Percentiles rank a stretch among this genome's conserved stretches.
phyloP scores from a whole-genome alignment of 2,797 vertebrate species.

The Lutra lutra region DNA sequence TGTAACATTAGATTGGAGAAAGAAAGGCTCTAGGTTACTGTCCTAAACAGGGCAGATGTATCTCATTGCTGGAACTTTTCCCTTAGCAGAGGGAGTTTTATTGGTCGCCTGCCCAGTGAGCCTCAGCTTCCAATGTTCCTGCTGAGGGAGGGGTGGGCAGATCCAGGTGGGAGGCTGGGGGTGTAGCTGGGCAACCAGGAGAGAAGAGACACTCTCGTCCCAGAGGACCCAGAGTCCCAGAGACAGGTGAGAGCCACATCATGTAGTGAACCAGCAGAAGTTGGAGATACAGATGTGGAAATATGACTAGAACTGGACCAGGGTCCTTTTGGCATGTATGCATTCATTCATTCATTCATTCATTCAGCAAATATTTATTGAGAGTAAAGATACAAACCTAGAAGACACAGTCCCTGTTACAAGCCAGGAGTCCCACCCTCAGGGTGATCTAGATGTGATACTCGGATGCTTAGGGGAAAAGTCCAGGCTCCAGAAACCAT shows the following conservation, averaged over 20 bases:
- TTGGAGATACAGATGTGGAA: neutral
- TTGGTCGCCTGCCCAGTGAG: neutral
- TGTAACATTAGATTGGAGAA: slow-evolving; percentile 30
- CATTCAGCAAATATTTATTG: neutral
- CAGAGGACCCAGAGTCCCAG: neutral
- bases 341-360: neutral
- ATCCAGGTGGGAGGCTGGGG: neutral
- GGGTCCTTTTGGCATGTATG: neutral
- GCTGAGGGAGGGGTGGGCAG: neutral
- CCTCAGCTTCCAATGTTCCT: neutral
- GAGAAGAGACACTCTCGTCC: neutral
- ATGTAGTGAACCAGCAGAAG: too few species aligned
- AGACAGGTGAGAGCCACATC: neutral
- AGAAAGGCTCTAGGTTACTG: neutral
- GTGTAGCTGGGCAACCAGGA: neutral
- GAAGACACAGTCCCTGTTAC: neutral
- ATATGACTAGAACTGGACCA: accelerated
- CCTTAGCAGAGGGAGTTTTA: neutral
- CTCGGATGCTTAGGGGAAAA: neutral
- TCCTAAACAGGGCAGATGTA: neutral
- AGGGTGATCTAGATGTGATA: neutral
- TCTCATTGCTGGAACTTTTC: neutral
- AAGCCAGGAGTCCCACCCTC: neutral
- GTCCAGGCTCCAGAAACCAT: accelerated
- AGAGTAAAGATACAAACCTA: neutral